Base-by-base conservation (phyloP, 2,888 invertebrate genomes). In the Trachelus troglodyta region DNA sequence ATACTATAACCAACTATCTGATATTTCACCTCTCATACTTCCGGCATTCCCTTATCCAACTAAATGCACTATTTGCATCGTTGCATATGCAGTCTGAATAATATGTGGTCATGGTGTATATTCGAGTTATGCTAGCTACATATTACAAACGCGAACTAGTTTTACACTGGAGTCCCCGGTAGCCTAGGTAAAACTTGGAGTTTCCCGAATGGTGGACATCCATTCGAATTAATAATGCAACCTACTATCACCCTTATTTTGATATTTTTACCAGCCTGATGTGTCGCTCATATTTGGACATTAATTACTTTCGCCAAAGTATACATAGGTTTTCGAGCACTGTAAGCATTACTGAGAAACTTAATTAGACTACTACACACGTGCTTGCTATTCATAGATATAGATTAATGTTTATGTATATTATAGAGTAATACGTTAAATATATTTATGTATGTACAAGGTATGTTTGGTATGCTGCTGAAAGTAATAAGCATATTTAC, bases 191-290 rank as follows among this genome's bases (percentile, higher is more conserved):
- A 80, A 81, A 81, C 80, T 81, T 81, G 73, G 80, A 81, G 79
- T 79, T 78, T 75, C 74, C 79, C 80, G 75, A 75, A 75, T 73
- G 77, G 69, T 75, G 79, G 78, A 81, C 80, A 81, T 84, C 82
- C 82, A 82, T 83, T 84, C 81, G 78, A 80, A 84, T 84, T 84
- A 83, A 84, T 83, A 83, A 84, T 83, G 76, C 78, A 82, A 75
- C 78, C 77, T 81, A 80, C 80, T 83, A 81, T 83, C 75, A 78
- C 75, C 77, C 77, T 81, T 79, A 76, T 81, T 82, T 82, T 80
- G 79, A 81, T 78, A 23, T 23, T 56, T 23, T 56, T 56, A 15
- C 23, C 80, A 77, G 77, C 78, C 81, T 80, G 23, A 56, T 80
- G 81, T 79, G 78, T 77, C 78, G 40, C 73, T 56, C 75, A 69